Percentiles rank a stretch among this genome's conserved stretches.
These are phyloP conservation scores for Cassiopea xamachana DNA, from an alignment of 30 jellyfish, hydroid and myxozoan species.

Conservation along the genomic window DNA sequence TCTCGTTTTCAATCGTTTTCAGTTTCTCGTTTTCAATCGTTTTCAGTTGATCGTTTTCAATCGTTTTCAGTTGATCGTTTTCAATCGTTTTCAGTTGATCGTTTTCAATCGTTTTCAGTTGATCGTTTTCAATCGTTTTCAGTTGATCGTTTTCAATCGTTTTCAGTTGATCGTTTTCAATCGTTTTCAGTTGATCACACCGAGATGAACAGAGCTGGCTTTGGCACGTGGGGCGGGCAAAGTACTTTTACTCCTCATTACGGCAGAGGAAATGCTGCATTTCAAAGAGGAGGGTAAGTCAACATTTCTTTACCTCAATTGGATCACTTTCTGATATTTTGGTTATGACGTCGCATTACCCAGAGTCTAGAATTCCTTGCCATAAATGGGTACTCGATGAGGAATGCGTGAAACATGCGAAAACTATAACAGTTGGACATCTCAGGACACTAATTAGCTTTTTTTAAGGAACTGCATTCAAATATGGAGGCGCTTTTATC, in stretches of 20 bases:
- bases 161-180: no score
- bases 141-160: neutral
- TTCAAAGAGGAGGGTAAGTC: slow-evolving; percentile 68
- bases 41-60: slow-evolving; percentile 56
- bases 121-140: no score
- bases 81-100: slow-evolving; percentile 43
- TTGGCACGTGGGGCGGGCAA: slow-evolving; percentile 60
- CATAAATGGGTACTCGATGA: no score
- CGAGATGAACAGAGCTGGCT: slow-evolving; percentile 70
- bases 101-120: no score
- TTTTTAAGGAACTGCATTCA: no score
- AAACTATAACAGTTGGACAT: no score
- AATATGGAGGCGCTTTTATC: no score
- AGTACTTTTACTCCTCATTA: slow-evolving; percentile 67
- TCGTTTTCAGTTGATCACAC: slow-evolving; percentile 39
- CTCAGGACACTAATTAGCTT: no score
- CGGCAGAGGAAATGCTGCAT: slow-evolving; percentile 52
- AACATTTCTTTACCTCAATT: neutral
- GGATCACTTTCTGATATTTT: neutral
- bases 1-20: neutral
- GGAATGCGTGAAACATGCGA: no score
- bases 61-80: slow-evolving; percentile 43
- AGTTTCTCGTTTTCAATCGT: no score
- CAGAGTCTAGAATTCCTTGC: no score
- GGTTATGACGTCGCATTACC: no score